phyloP scores from a whole-genome alignment of 2,888 invertebrate genomes.

The Chalcosyrphus nemorum region DNA sequence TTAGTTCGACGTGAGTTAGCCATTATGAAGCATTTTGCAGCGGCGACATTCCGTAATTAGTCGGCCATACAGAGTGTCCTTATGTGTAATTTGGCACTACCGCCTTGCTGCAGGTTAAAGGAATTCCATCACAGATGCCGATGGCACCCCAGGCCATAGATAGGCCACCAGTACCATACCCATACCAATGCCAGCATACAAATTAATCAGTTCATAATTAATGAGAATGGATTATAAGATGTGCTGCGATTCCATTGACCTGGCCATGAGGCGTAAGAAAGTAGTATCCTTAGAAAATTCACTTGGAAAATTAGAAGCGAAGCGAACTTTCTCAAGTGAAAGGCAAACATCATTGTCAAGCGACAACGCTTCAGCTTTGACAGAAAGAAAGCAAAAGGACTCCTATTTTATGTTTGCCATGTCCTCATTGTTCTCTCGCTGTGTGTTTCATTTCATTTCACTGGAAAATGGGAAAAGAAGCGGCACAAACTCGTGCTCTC shows the following conservation, averaged over 20 bases:
- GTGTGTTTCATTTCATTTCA: slow-evolving; percentile 30
- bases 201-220: slow-evolving; percentile 52
- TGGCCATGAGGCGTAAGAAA: background rate
- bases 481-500: background rate
- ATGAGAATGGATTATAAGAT: slow-evolving; percentile 32
- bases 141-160: background rate
- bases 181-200: no score
- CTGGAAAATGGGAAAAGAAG: slow-evolving; percentile 1
- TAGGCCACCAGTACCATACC: background rate
- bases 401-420: background rate
- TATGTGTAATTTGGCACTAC: slow-evolving; percentile 10
- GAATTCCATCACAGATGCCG: background rate
- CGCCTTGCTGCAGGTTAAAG: background rate
- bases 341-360: slow-evolving; percentile 38
- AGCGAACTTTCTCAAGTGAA: slow-evolving; percentile 5
- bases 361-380: background rate
- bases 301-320: background rate
- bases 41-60: slow-evolving; percentile 35
- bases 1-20: slow-evolving; percentile 57
- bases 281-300: no score
- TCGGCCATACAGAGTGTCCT: slow-evolving; percentile 1
- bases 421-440: slow-evolving; percentile 1
- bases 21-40: slow-evolving; percentile 23
- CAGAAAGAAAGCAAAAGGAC: background rate
- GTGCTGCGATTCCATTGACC: background rate